phyloP scores from a whole-genome alignment of 2,113 vertebrate species.

The Hydropotes inermis region DNA sequence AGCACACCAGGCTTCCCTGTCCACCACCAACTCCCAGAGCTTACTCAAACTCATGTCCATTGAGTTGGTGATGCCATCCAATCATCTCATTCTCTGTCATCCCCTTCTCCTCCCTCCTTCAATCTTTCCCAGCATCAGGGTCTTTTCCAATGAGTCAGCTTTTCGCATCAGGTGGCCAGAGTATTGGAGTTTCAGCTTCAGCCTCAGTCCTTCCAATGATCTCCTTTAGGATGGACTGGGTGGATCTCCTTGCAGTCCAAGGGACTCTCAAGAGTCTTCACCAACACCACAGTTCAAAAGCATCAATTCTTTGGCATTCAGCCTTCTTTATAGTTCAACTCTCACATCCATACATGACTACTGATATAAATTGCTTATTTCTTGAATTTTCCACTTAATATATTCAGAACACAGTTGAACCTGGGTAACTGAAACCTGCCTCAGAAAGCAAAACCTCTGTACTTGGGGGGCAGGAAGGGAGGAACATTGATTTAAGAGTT shows the following conservation, averaged over 20 bases:
- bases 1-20: not conserved
- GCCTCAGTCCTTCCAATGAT: not conserved
- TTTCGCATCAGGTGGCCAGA: not conserved
- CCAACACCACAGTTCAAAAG: not conserved
- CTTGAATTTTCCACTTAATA: not conserved
- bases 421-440: not conserved
- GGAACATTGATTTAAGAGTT: not conserved
- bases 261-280: not conserved
- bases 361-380: not conserved
- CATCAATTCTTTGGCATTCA: not conserved
- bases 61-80: not conserved
- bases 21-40: not conserved
- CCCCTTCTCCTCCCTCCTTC: rapidly evolving
- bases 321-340: not conserved
- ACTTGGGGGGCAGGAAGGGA: rapidly evolving
- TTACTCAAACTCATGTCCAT: not conserved
- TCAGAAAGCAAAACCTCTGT: not conserved
- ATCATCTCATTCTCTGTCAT: not conserved
- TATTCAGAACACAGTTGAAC: not conserved
- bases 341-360: not conserved
- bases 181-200: not conserved
- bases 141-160: not conserved
- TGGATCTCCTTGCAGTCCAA: not conserved
- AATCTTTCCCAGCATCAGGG: not conserved
- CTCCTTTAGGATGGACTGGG: not conserved